Base-by-base conservation (phyloP, 2,113 vertebrate species). In the Jaculus jaculus region DNA sequence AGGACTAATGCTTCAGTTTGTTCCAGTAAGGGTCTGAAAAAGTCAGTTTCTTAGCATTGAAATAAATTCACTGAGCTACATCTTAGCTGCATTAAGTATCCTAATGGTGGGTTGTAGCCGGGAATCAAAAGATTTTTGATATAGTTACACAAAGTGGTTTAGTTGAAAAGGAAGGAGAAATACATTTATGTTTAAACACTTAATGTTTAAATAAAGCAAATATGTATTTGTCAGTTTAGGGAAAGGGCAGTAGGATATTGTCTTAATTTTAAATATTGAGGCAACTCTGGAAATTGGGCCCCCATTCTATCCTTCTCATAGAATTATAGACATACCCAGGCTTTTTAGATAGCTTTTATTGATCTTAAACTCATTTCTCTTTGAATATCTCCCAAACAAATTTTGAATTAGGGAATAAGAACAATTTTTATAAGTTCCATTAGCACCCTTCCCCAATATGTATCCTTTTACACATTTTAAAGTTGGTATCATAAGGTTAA, bases 11-110 rank as follows among this genome's bases (percentile, higher is more conserved):
- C 32, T 78, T 89, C 85, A 63, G 32, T 72, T 32, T 8, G 73
- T 34, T 47, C 4, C 18, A 82, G 21, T 34, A 54, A 77, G 16
- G 47, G 16, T 81, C 72, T 92, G 34, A 87, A 90, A 74, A 90
- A 77, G 34, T 42, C n/a, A 75, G 9, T 92, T 78, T 91, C 21
- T 81, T 47, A 79, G 39, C 86, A 69, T 11, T 85, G 30, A 92
- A 65, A 24, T 92, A 21, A 88, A 17, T 71, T 93, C 54, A 69
- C 78, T 84, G 60, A 84, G 60, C 60, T 75, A 42, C 47, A 17
- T 85, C 30, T 84, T 47, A 92, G 42, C 69, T 96, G 65, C 39
- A 60, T 84, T 93, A 78, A 95, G 42, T 94, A 37, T 82, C 42
- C 16, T 90, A 81, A 94, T 20, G 8, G 20, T 94, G 1, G 24